Conservation (phyloP, 2,888 invertebrate species). For the Oligia latruncula region DNA sequence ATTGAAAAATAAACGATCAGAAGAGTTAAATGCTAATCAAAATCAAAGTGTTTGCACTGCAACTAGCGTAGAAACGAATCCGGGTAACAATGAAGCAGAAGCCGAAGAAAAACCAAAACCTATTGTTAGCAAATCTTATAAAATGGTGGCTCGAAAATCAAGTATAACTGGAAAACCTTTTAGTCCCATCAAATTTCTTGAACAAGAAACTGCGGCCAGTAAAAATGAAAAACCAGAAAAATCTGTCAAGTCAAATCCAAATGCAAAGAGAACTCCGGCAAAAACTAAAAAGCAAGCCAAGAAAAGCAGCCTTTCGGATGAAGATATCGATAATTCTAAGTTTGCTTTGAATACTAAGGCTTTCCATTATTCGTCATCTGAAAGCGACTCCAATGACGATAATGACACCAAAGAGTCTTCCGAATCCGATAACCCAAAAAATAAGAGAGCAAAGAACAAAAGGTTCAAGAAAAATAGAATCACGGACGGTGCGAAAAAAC, state of each 20-base stretch:
- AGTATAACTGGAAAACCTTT: conserved; percentile 88
- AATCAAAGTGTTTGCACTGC: conserved; percentile 63
- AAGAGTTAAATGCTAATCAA: conserved; percentile 76
- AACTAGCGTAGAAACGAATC: conserved; percentile 68
- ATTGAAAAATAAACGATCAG: conserved; percentile 84
- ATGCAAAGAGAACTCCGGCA: conserved; percentile 71
- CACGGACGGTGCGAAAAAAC: conserved; percentile 81
- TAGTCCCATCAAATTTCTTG: conserved; percentile 85
- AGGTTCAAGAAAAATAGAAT: conserved; percentile 82
- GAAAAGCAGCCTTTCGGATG: conserved; percentile 81
- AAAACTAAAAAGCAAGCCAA: conserved; percentile 80
- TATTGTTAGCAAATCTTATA: conserved; percentile 87
- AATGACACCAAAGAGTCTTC: conserved; percentile 86
- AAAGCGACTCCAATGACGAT: conserved; percentile 87
- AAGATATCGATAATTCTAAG: conserved; percentile 85
- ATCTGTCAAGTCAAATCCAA: conserved; percentile 65
- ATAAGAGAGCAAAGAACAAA: conserved; percentile 83
- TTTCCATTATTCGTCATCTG: conserved; percentile 83
- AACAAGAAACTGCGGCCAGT: conserved; percentile 75
- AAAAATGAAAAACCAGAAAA: conserved; percentile 77
- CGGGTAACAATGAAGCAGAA: conserved; percentile 70
- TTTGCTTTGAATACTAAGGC: conserved; percentile 83
- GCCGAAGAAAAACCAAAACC: conserved; percentile 82
- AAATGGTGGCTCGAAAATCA: conserved; percentile 89
- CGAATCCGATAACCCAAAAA: conserved; percentile 81